Evolutionary conservation across 1,140 invertebrate genomes (phyloP), one percentile per base, ranked within the genome.

Genomic region (Oryctes rhinoceros): DNA sequence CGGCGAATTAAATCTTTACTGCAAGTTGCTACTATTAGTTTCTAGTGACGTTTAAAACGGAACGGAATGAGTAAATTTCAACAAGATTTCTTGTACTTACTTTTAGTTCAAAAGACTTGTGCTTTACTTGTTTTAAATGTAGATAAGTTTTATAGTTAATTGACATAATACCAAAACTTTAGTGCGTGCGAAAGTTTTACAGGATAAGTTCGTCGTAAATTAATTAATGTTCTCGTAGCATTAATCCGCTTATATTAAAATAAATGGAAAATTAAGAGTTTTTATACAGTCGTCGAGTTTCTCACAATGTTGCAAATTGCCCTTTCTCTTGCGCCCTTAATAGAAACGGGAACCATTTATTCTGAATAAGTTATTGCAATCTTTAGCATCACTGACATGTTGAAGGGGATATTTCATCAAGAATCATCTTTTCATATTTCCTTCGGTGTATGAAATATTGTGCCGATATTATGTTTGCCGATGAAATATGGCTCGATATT

Each of bases 321-420:
- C 65, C 65, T 35, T 71, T 71, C 65, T 37, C 24, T 71, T 18
- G 13, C 20, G 10, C 35, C 24, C 24, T 71, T 71, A 35, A 37
- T 71, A 71, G 65, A 71, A 71, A 15, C 65, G 35, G 65, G 65
- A 71, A 71, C 65, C 20, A 71, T 71, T 76, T 76, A 76, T 76
- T 47, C 75, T 76, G 75, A 47, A 76, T 76, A 76, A 76, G 75
- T 76, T 76, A 76, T 76, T 76, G 75, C 75, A 49, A 76, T 76
- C 75, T 35, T 80, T 80, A 76, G 35, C 74, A 49, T 71, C 79
- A 49, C 53, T 80, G 79, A 80, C 62, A 74, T 59, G 71, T 80
- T 65, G 53, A 76, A 76, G 79, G 79, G 71, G 20, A 80, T 80
- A 80, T 80, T 80, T 80, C 71, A 80, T 80, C 79, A 80, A 76